Conservation (phyloP, 2,113 vertebrate species). For the Eulemur rufifrons region DNA sequence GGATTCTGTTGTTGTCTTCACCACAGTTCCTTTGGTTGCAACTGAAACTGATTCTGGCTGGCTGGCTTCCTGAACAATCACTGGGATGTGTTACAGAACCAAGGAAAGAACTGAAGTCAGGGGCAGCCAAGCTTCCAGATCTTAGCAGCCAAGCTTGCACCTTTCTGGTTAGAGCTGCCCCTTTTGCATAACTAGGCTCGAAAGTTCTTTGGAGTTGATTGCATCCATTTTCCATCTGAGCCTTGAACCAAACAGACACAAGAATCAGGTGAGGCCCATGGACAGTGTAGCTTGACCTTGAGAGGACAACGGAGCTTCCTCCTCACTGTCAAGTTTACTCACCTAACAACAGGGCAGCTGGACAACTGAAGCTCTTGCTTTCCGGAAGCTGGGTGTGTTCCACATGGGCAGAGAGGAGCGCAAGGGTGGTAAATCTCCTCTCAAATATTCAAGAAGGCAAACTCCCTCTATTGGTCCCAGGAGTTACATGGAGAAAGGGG, state of each 20-base stretch:
- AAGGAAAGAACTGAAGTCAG: neutral
- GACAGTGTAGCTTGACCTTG: neutral
- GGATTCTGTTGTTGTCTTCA: neutral
- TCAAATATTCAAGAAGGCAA: neutral
- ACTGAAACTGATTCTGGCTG: neutral
- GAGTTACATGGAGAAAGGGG: neutral
- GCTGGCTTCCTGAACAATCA: neutral
- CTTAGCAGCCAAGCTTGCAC: neutral
- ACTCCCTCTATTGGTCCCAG: neutral
- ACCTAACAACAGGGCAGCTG: neutral
- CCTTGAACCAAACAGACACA: neutral
- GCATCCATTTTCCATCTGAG: neutral
- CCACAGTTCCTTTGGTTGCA: neutral
- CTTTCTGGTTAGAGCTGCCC: neutral
- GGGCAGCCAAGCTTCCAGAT: too few relatives aligned
- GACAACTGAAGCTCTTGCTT: neutral
- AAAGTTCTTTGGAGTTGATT: neutral
- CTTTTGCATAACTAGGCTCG: neutral
- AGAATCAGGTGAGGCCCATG: neutral
- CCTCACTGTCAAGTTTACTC: neutral
- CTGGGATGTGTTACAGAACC: neutral
- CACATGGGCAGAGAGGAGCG: neutral
- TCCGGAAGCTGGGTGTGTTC: neutral
- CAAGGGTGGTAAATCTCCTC: neutral
- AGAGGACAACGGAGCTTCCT: neutral